phyloP scores from a whole-genome alignment of 2,888 invertebrate genomes.

The Spatulosminthurus flaviceps region DNA sequence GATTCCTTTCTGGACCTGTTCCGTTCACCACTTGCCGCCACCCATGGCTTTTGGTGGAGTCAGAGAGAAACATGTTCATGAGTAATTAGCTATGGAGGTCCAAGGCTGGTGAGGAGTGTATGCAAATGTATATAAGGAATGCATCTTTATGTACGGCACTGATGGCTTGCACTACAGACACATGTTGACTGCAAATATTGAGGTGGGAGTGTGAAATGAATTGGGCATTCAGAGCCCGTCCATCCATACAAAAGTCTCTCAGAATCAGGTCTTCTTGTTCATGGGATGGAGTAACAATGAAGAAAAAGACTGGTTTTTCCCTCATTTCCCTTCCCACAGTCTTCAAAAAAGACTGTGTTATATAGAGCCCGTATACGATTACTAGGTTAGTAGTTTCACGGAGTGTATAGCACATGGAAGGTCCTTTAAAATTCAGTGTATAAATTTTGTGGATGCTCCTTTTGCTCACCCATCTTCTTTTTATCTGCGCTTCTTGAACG shows the following conservation, averaged over 20 bases:
- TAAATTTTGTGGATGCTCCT: background rate
- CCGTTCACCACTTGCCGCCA: too few relatives aligned
- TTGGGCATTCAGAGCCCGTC: background rate
- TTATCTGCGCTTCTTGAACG: background rate
- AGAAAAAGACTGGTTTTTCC: conserved; percentile 1
- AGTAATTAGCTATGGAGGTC: too few relatives aligned
- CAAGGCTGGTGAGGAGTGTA: too few relatives aligned
- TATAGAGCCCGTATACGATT: background rate
- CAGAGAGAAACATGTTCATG: too few relatives aligned
- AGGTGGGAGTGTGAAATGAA: conserved; percentile 5
- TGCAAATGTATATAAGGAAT: too few relatives aligned
- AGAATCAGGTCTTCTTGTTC: background rate
- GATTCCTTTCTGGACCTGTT: too few relatives aligned
- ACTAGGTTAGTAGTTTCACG: conserved; percentile 5
- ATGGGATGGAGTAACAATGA: background rate
- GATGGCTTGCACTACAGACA: too few relatives aligned
- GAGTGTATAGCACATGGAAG: too few relatives aligned
- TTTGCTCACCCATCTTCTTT: background rate
- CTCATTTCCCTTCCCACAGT: background rate
- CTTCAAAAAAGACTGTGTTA: background rate
- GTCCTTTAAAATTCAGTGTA: too few relatives aligned
- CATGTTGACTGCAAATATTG: background rate
- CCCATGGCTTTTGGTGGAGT: too few relatives aligned
- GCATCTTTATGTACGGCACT: too few relatives aligned
- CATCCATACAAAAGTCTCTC: background rate